Evolutionary conservation across 2,888 invertebrate genomes (phyloP), one percentile per base, ranked within the genome.

Genomic region (Agriotes lineatus): DNA sequence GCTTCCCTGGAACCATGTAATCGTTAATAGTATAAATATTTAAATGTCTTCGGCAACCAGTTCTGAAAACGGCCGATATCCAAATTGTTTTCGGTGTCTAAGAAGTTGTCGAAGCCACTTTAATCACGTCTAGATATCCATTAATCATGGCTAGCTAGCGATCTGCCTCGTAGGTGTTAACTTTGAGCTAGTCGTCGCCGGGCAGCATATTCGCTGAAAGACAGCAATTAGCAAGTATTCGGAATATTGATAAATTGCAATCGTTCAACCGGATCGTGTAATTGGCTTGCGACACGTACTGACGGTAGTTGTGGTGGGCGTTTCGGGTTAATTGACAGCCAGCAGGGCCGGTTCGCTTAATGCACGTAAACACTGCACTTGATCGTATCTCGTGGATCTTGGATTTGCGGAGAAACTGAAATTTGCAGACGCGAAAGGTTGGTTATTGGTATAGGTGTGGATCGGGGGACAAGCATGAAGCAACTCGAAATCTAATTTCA

Each of bases 281-380:
- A 63, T 63, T 63, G 63, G 25, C 42, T 54, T 56, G 25, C 39
- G 63, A 63, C 63, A 63, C 52, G 54, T 63, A 54, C 63, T 33
- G 56, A 16, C 42, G 44, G 63, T 63, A 54, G 63, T 63, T 56
- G 42, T 30, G 39, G 56, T 63, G 52, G 63, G 63, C 54, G 54
- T 63, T 63, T 63, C 63, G 56, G 54, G 42, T 54, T 63, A 63
- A 63, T 63, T 54, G 56, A 54, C 56, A 63, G 63, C 54, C 37
- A 54, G 50, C 18, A 52, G 42, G 52, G 56, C 63, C 52, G 63
- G 63, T 63, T 63, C 39, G 12, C 20, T 54, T 54, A 54, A 63
- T 54, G 42, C 22, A 56, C 37, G 39, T 56, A 56, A 39, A 35
- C 37, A 35, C 20, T 22, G 7, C 22, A 39, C 20, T 33, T 19